Conservation (phyloP, 2,797 vertebrate genomes). For the Thunnus albacares region DNA sequence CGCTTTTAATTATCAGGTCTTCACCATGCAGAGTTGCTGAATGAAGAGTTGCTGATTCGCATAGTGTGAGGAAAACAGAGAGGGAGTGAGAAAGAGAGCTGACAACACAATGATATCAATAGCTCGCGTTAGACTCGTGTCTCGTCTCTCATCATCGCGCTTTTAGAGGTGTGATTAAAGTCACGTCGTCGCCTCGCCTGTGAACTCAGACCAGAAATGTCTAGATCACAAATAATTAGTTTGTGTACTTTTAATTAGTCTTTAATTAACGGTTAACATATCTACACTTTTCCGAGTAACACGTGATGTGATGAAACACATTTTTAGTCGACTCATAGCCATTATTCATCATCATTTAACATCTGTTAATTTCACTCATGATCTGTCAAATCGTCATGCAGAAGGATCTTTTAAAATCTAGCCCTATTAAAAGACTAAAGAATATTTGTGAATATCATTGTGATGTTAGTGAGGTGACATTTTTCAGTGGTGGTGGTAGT, state of each 20-base stretch:
- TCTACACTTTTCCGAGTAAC: background rate
- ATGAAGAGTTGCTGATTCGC: constrained; percentile 60
- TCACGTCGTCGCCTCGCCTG: constrained; percentile 5
- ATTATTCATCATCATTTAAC: too few relatives aligned
- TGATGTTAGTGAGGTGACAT: too few relatives aligned
- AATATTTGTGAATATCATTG: too few relatives aligned
- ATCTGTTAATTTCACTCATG: too few relatives aligned
- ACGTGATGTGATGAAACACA: background rate
- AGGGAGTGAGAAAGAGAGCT: constrained; percentile 36
- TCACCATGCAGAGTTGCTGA: constrained; percentile 51
- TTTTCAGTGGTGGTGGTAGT: too few relatives aligned
- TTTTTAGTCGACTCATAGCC: background rate
- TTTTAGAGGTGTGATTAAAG: constrained; percentile 53
- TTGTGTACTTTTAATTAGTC: background rate
- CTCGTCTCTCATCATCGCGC: constrained; percentile 36
- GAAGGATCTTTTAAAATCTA: too few relatives aligned
- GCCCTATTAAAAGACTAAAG: too few relatives aligned
- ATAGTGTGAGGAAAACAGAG: constrained; percentile 61
- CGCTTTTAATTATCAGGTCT: constrained; percentile 73
- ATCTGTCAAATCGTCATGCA: too few relatives aligned
- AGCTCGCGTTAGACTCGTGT: constrained; percentile 55
- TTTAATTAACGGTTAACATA: background rate
- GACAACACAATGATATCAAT: constrained; percentile 66
- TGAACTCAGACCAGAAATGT: constrained; percentile 21
- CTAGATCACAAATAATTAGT: background rate